These are phyloP conservation scores for Pilophorus perplexus DNA, from an alignment of 2,888 invertebrate species.

Conservation along the genomic window DNA sequence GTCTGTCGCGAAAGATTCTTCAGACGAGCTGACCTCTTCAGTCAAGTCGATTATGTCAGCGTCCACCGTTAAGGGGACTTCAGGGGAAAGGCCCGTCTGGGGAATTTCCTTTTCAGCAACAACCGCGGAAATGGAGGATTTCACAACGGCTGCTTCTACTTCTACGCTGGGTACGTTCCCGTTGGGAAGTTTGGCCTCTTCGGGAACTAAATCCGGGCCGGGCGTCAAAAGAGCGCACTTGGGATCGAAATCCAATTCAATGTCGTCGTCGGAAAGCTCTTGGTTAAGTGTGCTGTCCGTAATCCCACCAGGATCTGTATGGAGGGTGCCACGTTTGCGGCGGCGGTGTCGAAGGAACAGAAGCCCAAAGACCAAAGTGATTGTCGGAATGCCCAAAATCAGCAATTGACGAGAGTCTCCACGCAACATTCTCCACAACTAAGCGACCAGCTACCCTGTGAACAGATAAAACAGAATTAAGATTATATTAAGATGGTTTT, in stretches of 20 bases:
- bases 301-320: constrained; percentile 41
- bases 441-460: constrained; percentile 37
- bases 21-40: background rate
- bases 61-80: background rate
- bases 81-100: background rate
- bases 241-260: background rate
- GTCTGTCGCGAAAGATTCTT: constrained; percentile 9
- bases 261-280: background rate
- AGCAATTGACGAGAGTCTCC: constrained; percentile 40
- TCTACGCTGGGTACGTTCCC: background rate
- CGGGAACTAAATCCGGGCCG: background rate
- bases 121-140: background rate
- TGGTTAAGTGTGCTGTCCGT: constrained; percentile 34
- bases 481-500: background rate
- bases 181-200: background rate
- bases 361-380: constrained; percentile 43
- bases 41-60: background rate
- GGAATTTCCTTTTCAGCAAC: background rate
- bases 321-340: constrained; percentile 44
- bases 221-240: background rate
- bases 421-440: constrained; percentile 44
- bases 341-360: constrained; percentile 45
- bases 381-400: constrained; percentile 41
- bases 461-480: background rate
- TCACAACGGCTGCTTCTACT: background rate